Conservation (phyloP, 2,113 vertebrate genomes). For the Cyanoramphus novaezelandiae region DNA sequence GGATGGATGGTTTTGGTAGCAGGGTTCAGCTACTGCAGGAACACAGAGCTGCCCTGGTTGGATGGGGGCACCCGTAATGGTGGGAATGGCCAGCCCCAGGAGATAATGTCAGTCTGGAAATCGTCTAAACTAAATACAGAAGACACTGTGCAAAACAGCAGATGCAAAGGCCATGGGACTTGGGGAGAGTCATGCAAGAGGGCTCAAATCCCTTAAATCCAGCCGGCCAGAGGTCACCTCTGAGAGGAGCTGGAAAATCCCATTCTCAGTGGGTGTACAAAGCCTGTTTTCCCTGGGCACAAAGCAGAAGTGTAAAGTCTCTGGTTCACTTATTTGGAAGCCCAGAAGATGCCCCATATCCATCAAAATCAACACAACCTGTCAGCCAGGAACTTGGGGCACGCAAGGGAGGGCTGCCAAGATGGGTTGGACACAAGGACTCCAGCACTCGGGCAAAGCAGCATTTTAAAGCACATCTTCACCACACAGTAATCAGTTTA, state of each 20-base stretch:
- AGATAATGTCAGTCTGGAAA: neutral
- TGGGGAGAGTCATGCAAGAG: neutral
- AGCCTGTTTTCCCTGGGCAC: neutral
- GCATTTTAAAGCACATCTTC: neutral
- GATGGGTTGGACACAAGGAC: neutral
- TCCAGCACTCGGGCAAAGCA: neutral
- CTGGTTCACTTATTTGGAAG: neutral
- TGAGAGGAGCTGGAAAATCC: neutral
- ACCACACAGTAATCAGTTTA: neutral
- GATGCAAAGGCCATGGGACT: neutral
- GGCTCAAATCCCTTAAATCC: neutral
- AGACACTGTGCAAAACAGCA: neutral
- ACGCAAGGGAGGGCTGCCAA: neutral
- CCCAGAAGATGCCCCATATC: neutral
- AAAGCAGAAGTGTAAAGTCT: neutral
- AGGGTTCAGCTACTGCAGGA: neutral
- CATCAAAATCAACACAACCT: rapidly evolving
- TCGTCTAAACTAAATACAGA: rapidly evolving
- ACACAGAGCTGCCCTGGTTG: neutral
- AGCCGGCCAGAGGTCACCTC: neutral
- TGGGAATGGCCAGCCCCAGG: neutral
- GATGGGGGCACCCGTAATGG: neutral
- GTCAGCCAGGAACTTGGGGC: neutral
- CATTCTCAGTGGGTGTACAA: rapidly evolving
- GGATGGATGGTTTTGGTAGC: neutral